Base-by-base conservation (phyloP, 2,113 vertebrate species). In the Plotosus lineatus region DNA sequence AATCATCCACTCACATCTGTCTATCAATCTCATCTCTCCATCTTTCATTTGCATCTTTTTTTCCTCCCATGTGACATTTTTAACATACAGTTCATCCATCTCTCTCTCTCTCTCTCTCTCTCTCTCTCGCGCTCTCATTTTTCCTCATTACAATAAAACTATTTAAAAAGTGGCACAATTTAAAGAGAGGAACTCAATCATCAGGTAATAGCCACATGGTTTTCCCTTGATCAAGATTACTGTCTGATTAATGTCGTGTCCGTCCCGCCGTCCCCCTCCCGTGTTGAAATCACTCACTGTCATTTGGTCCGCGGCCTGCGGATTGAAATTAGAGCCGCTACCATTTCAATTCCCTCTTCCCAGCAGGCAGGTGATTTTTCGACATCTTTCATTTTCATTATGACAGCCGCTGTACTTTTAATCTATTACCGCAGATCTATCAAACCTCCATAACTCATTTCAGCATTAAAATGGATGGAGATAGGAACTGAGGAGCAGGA, bases 111-210 rank as follows among this genome's bases (percentile, higher is more conserved):
- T n/a, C 55, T 78, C 83, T 77, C 53, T 80, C 44, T 46, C 60
- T 69, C 50, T 82, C 69, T 46, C 40, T 61, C 63, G 51, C 40
- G 51, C 23, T 58, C 51, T 82, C 26, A 31, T 21, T 71, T 38
- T 60, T 26, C 23, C 63, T 74, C 83, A 84, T 84, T 80, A 78
- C 48, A 55, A 56, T 46, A 71, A 6, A n/a, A 21, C 26, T 1
- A 36, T 73, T 31, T 9, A 68, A 81, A 55, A 72, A 28, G 40
- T 17, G n/a, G 42, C 77, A 58, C 15, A 65, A 40, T 73, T 73
- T 77, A 55, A 84, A 78, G 36, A 82, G 79, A 78, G 51, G 65
- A 79, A 82, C 82, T 85, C 83, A 75, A 79, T 85, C 76, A 79
- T 55, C 53, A 58, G 60, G 60, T 82, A 82, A 82, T 79, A 82